Base-by-base conservation (phyloP, 1,140 invertebrate genomes). In the Thereuonema tuberculata region DNA sequence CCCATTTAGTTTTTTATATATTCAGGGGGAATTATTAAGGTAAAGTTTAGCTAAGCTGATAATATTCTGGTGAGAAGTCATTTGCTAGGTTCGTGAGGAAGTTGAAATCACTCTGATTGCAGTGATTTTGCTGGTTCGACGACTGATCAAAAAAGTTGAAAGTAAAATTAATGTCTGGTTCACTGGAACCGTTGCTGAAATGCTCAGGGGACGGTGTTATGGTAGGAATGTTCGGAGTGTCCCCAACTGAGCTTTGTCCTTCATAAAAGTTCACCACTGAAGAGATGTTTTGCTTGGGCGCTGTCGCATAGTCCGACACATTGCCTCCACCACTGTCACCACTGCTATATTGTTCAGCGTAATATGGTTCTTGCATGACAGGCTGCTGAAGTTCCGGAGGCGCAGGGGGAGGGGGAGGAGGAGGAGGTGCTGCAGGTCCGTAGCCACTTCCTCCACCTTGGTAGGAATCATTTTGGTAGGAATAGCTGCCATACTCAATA, bases 11-110 rank as follows among this genome's bases (percentile, higher is more conserved):
- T n/a, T n/a, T n/a, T n/a, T n/a, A n/a, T n/a, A n/a, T n/a, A n/a
- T n/a, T n/a, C n/a, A n/a, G n/a, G n/a, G n/a, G n/a, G n/a, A n/a
- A n/a, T n/a, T n/a, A n/a, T n/a, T n/a, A n/a, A n/a, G n/a, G n/a
- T n/a, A n/a, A n/a, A n/a, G 24, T 67, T 77, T 72, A 77, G 68
- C 82, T 84, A 20, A 89, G 84, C 73, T 87, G 86, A 75, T 92
- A 92, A 71, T 93, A 93, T 71, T 93, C 89, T 0, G 88, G 89
- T 1, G 85, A 87, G 70, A 91, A 92, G 67, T 92, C 89, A 72
- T 89, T 91, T 56, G 88, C 87, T 65, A 93, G 76, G 69, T 89
- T 92, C 67, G 86, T 89, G 46, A 93, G 78, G 67, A 93, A 93
- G 71, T 92, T 91, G 71, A 93, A 92, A 69, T 93, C 89, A 9